Base-by-base conservation (phyloP, 2,797 vertebrate species). In the Taenioides sp. region DNA sequence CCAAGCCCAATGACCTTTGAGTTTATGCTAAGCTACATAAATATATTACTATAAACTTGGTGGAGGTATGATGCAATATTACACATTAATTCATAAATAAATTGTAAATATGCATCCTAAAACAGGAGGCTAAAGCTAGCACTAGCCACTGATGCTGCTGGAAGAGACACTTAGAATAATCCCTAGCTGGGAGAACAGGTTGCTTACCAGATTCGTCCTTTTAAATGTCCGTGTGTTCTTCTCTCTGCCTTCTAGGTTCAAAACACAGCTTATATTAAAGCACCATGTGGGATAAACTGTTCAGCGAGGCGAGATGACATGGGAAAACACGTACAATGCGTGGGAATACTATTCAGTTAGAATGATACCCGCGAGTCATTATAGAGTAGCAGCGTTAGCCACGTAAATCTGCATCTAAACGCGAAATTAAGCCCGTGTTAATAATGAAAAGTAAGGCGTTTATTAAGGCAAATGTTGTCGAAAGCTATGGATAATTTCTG, bases 181-280 rank as follows among this genome's bases (percentile, higher is more conserved):
- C 79, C 77, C 50, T 34, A 62, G 66, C 37, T 40, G 9, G 84
- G 82, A 73, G 78, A 86, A 82, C 82, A 82, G 80, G 80, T 80
- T 89, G 82, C 92, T 92, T 88, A 93, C 93, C 92, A 73, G 83
- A 86, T 65, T 65, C 72, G 65, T 78, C 66, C 31, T 65, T 76
- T 58, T 71, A 70, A 67, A 69, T n/a, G 18, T 66, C 71, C 66
- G 76, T 76, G 80, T 67, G 58, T 70, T 72, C 50, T 34, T 60
- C 72, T 67, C 62, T 7, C 83, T 78, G 25, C 52, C 69, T 60
- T 69, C 58, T 66, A 72, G 40, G 43, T 63, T 60, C 7, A 69
- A 55, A 64, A 62, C 12, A 67, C 18, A 10, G 63, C 11, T 2
- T 22, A 12, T 63, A 72, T 82, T 67, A 78, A 77, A 68, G 72